Evolutionary conservation across 2,888 invertebrate species (phyloP).

Genomic region (Aphidoletes aphidimyza): DNA sequence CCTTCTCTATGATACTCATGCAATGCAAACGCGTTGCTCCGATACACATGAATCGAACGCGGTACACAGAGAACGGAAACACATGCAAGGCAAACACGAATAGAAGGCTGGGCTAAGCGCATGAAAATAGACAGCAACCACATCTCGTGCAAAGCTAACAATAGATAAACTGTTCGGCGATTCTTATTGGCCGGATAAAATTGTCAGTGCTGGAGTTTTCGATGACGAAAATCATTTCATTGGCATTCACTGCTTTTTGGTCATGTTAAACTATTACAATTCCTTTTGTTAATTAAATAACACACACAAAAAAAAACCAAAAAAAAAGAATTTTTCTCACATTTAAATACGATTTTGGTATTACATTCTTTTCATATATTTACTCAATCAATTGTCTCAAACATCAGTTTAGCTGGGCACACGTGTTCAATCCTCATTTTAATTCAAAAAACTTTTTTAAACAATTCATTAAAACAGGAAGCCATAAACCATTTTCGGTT

Average conservation of each 20-base stretch:
- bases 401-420: no score
- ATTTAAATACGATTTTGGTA: not conserved
- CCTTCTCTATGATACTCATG: conserved; percentile 12
- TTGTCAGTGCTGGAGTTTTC: not conserved
- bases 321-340: not conserved
- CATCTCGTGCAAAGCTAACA: not conserved
- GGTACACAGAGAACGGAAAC: not conserved
- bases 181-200: conserved; percentile 39
- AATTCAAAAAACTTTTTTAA: not conserved
- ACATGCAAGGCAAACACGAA: not conserved
- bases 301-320: not conserved
- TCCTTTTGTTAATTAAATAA: not conserved
- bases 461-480: not conserved
- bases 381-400: not conserved
- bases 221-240: no score
- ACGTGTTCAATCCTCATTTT: not conserved
- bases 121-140: not conserved
- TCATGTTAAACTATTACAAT: not conserved
- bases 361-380: not conserved
- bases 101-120: conserved; percentile 8
- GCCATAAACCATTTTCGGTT: conserved; percentile 2
- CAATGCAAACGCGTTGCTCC: not conserved
- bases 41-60: not conserved
- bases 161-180: not conserved
- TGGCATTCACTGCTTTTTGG: not conserved